Percentiles rank a stretch among this genome's conserved stretches.
Conservation (phyloP, 37 sponge, comb jelly and placozoan species). For the Ianthella basta region DNA sequence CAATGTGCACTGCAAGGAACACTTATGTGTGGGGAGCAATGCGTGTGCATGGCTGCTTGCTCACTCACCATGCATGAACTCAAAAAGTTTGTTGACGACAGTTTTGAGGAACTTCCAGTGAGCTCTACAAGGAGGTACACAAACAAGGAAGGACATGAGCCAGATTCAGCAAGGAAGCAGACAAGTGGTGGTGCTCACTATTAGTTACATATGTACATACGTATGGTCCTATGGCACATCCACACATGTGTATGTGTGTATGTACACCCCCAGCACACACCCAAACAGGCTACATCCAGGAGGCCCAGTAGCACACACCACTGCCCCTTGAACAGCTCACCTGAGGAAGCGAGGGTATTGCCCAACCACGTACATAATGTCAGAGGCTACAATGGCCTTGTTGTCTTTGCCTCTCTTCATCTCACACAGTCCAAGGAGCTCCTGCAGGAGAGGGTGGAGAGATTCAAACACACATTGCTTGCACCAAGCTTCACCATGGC, state of each 20-base stretch:
- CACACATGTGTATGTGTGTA: background rate
- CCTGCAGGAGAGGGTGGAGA: conserved; percentile 42
- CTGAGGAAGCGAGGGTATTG: conserved; percentile 97
- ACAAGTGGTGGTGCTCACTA: background rate
- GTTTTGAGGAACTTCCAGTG: conserved; percentile 99
- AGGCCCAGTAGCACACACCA: background rate
- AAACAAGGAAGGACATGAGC: background rate
- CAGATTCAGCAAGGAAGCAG: background rate
- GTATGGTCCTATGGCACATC: background rate
- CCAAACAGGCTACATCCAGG: no score
- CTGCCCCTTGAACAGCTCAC: conserved; percentile 54
- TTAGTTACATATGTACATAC: background rate
- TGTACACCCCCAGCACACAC: background rate
- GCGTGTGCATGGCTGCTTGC: no score
- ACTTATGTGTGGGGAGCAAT: no score
- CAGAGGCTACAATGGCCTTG: conserved; percentile 98
- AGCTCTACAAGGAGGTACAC: conserved; percentile 64
- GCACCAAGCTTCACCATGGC: background rate
- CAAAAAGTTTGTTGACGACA: conserved; percentile 99
- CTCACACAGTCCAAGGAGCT: conserved; percentile 92
- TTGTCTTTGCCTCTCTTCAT: conserved; percentile 98
- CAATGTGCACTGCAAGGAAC: no score
- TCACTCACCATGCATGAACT: conserved; percentile 96
- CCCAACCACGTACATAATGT: conserved; percentile 99
- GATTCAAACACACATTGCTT: background rate